Percentiles rank a stretch among this genome's conserved stretches.
Evolutionary conservation across 2,797 vertebrate genomes (phyloP).

Genomic region (Oryzias sinensis): DNA sequence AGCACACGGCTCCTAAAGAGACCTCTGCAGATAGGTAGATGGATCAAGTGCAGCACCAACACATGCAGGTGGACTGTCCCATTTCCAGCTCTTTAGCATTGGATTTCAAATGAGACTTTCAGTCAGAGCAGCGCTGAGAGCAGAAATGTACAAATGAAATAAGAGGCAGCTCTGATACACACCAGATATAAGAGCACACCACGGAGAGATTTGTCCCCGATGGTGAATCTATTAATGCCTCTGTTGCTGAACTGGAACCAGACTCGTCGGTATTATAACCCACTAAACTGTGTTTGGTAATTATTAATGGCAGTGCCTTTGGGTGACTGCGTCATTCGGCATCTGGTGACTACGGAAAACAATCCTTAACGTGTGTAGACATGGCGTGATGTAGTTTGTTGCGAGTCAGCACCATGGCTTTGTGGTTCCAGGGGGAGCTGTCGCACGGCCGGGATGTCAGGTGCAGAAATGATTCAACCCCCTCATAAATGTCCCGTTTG

Average conservation of each 20-base stretch:
- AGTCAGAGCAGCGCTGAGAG: conserved; percentile 24
- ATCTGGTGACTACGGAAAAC: conserved; percentile 73
- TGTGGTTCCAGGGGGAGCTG: conserved; percentile 72
- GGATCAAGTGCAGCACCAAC: conserved; percentile 63
- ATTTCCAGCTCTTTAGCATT: conserved; percentile 58
- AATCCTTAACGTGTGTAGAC: conserved; percentile 73
- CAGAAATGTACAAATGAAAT: conserved; percentile 60
- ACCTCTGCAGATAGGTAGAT: conserved; percentile 70
- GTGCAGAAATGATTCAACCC: conserved; percentile 71
- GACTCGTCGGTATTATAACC: conserved; percentile 48
- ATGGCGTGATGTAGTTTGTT: conserved; percentile 78
- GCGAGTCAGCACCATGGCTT: conserved; percentile 76
- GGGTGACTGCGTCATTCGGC: conserved; percentile 66
- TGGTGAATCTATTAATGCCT: conserved; percentile 54
- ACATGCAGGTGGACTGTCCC: conserved; percentile 58
- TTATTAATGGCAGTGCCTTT: conserved; percentile 54
- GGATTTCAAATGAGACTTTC: conserved; percentile 55
- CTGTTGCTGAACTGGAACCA: conserved; percentile 59
- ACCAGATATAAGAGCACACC: conserved; percentile 35
- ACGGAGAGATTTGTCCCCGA: conserved; percentile 53
- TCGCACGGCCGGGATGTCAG: conserved; percentile 65
- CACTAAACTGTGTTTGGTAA: conserved; percentile 57
- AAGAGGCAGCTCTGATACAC: conserved; percentile 33
- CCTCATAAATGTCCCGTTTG: conserved; percentile 73
- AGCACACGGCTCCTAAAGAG: conserved; percentile 64